phyloP scores from a whole-genome alignment of 2,888 invertebrate genomes.

The Lamellibrachia satsuma region DNA sequence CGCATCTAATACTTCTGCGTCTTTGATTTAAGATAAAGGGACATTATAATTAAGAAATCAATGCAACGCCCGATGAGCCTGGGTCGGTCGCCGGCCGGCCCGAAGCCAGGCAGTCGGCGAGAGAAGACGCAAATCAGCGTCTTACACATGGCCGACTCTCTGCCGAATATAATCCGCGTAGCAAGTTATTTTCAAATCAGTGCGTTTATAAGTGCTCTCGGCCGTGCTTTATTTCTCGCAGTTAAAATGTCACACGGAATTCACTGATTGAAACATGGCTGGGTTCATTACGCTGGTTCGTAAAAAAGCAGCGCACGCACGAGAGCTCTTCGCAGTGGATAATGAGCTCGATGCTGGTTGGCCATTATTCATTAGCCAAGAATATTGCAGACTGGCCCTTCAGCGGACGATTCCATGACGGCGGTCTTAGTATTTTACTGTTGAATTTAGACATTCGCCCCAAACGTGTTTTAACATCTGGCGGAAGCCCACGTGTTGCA shows the following conservation, averaged over 20 bases:
- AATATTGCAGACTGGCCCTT: background rate
- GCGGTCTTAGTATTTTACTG: background rate
- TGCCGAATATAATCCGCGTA: background rate
- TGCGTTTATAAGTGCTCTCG: background rate
- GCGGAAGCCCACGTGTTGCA: background rate
- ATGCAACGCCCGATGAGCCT: background rate
- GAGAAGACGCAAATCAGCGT: background rate
- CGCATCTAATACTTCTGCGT: conserved; percentile 11
- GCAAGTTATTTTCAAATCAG: conserved; percentile 13
- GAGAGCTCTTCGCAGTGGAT: background rate
- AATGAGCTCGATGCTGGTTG: background rate
- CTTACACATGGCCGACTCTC: background rate
- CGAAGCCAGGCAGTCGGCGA: background rate
- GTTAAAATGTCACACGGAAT: conserved; percentile 17
- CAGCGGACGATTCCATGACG: background rate
- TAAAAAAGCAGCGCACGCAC: background rate
- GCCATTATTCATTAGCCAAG: background rate
- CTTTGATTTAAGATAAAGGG: conserved; percentile 3
- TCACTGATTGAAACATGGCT: background rate
- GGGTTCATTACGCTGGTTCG: background rate
- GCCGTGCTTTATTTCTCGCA: background rate
- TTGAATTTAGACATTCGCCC: background rate
- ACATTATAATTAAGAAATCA: conserved; percentile 17
- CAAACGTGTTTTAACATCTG: background rate
- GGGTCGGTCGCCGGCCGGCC: background rate